A percentile compares a stretch with the other conserved stretches of the same genome.
phyloP scores from a whole-genome alignment of 2,888 invertebrate species.

The Margaritifera margaritifera region DNA sequence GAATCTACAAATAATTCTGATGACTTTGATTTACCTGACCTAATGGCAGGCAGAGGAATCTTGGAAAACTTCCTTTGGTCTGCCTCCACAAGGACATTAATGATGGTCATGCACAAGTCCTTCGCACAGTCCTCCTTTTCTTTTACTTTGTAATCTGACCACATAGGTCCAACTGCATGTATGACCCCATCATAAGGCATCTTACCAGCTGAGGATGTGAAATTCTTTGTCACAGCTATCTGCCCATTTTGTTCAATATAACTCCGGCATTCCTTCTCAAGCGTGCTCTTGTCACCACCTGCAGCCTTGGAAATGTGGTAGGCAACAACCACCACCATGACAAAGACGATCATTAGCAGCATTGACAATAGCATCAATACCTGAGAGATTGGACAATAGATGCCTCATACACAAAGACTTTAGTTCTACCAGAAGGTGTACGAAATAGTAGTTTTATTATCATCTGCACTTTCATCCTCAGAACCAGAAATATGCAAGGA shows the following conservation, averaged over 20 bases:
- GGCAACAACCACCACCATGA: constrained; percentile 50
- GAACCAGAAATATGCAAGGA: no score
- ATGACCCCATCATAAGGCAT: constrained; percentile 42
- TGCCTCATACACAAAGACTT: constrained; percentile 23
- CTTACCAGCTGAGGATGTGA: constrained; percentile 34
- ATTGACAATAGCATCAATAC: constrained; percentile 50
- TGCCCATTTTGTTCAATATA: not conserved
- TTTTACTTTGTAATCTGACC: constrained; percentile 34
- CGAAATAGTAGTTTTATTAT: no score
- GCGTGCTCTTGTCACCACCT: constrained; percentile 9
- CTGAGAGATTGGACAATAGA: constrained; percentile 27
- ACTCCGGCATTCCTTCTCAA: constrained; percentile 35
- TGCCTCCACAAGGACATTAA: constrained; percentile 29
- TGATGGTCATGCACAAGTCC: constrained; percentile 31
- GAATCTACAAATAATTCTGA: no score
- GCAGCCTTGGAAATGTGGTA: constrained; percentile 33
- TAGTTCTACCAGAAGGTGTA: no score
- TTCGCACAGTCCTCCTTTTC: constrained; percentile 23
- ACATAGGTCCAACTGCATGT: constrained; percentile 50
- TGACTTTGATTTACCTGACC: constrained; percentile 36
- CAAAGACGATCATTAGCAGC: constrained; percentile 47
- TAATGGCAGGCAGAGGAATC: constrained; percentile 52
- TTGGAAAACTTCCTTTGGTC: constrained; percentile 15
- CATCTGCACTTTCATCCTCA: no score
- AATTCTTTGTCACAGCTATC: constrained; percentile 34